Conservation (phyloP, 1,140 invertebrate genomes). For the Maconellicoccus hirsutus region DNA sequence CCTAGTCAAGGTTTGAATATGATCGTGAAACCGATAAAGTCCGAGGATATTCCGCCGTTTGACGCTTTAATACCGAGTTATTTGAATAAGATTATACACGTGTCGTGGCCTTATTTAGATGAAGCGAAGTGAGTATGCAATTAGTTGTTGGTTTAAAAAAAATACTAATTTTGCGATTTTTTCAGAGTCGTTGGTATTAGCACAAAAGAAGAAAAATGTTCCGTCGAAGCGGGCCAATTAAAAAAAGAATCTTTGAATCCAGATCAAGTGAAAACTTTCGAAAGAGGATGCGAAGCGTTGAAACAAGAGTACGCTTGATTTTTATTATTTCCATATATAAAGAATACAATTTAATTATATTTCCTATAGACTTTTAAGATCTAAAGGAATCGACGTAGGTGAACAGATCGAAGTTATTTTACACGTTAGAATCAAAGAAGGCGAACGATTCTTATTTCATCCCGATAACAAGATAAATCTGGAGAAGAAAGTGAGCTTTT, state of each 20-base stretch:
- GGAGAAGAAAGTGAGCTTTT: background rate
- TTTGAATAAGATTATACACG: conserved; percentile 60
- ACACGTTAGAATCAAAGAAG: background rate
- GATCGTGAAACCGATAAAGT: conserved; percentile 52
- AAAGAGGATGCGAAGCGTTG: conserved; percentile 36
- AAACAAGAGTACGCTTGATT: conserved; percentile 37
- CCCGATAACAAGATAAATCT: background rate
- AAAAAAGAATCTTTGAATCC: conserved; percentile 35
- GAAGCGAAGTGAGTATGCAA: conserved; percentile 40
- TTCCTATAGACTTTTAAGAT: background rate
- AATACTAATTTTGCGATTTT: background rate
- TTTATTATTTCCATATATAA: background rate
- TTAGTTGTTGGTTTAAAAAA: background rate
- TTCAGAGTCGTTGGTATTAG: conserved; percentile 46
- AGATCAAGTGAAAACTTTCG: conserved; percentile 35
- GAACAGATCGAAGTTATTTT: background rate
- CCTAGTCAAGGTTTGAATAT: conserved; percentile 66
- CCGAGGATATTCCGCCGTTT: conserved; percentile 30
- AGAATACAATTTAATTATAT: background rate
- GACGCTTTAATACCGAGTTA: conserved; percentile 45
- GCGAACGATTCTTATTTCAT: background rate
- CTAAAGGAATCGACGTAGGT: background rate
- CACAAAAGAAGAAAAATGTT: conserved; percentile 31
- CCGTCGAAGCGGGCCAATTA: conserved; percentile 30
- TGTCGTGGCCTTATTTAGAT: conserved; percentile 78